These are phyloP conservation scores for Neoitamus cyanurus DNA, from an alignment of 2,888 invertebrate species.

Conservation along the genomic window DNA sequence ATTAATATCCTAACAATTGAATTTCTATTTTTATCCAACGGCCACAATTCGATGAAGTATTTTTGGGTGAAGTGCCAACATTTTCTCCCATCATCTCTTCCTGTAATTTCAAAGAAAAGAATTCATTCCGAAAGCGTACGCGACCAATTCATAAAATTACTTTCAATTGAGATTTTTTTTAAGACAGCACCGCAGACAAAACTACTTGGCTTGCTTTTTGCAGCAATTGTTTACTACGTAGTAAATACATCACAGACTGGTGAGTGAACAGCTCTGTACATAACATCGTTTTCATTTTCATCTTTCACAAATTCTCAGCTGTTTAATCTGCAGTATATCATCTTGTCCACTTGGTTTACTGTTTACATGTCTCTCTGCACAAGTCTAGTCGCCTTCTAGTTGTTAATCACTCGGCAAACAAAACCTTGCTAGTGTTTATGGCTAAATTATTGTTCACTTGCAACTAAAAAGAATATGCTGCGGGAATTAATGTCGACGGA, in stretches of 20 bases:
- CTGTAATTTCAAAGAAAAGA: too few relatives aligned
- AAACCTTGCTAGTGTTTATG: neutral
- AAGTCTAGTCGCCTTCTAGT: too few relatives aligned
- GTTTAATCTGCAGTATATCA: neutral
- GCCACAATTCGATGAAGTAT: too few relatives aligned
- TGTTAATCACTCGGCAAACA: neutral
- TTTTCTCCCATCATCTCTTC: too few relatives aligned
- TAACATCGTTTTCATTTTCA: neutral
- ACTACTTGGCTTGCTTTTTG: neutral
- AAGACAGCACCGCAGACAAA: neutral
- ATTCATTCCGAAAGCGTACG: neutral
- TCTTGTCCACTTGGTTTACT: neutral
- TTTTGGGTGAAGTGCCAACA: too few relatives aligned
- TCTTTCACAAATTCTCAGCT: neutral
- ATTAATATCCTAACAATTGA: too few relatives aligned
- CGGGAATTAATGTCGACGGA: neutral
- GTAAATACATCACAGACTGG: neutral
- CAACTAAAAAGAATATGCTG: neutral
- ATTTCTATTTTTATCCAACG: too few relatives aligned
- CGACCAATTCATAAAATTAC: neutral
- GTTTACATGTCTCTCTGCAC: neutral
- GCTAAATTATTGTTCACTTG: neutral
- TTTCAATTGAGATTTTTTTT: neutral
- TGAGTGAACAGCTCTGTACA: neutral
- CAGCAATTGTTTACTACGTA: neutral